Evolutionary conservation across 2,113 vertebrate genomes (phyloP).

Genomic region (Clarias gariepinus): DNA sequence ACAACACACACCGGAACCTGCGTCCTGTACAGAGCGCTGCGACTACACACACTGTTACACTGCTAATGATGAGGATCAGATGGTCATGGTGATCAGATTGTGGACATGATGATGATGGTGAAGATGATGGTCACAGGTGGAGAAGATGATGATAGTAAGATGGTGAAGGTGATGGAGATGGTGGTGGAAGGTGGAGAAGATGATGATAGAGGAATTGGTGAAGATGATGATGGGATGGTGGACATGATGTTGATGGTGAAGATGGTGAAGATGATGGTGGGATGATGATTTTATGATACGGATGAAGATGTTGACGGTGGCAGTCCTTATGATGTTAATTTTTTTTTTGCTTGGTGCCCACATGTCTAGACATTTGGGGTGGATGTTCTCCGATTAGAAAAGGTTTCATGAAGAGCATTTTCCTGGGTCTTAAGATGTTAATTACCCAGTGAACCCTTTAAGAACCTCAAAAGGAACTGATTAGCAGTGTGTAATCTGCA

Average conservation of each 20-base stretch:
- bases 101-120: too few species aligned
- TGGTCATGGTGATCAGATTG: too few species aligned
- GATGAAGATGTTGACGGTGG: background rate
- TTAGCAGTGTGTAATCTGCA: background rate
- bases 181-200: too few species aligned
- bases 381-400: background rate
- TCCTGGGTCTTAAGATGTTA: background rate
- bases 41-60: too few species aligned
- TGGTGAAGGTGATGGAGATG: too few species aligned
- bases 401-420: background rate
- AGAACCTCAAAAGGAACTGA: background rate
- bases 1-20: too few species aligned
- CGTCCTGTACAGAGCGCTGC: too few species aligned
- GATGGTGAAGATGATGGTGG: background rate
- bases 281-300: too few species aligned
- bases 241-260: background rate
- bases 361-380: too few species aligned
- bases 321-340: background rate
- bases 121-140: too few species aligned
- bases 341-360: background rate
- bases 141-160: too few species aligned
- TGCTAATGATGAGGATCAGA: too few species aligned
- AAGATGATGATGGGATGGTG: background rate
- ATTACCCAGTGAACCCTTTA: background rate
- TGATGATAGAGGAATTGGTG: background rate